Evolutionary conservation across 2,888 invertebrate species (phyloP).

Genomic region (Drosophila gaucha): DNA sequence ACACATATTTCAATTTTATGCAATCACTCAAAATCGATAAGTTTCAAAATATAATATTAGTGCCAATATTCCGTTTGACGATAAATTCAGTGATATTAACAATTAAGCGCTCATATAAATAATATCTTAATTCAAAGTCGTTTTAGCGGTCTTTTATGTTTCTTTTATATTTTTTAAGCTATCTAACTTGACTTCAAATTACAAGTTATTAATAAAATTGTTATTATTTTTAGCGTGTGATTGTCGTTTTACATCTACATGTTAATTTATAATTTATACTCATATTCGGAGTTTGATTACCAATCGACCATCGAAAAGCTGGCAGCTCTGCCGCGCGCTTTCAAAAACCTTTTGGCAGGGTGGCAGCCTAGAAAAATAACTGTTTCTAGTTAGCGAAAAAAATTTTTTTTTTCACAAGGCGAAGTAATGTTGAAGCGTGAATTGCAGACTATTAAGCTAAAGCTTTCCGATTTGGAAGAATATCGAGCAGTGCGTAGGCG

Average conservation of each 20-base stretch:
- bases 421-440: conserved; percentile 58
- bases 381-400: conserved; percentile 24
- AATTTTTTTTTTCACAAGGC: conserved; percentile 1
- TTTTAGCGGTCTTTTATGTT: too few species aligned
- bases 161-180: too few species aligned
- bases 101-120: too few species aligned
- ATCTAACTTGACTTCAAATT: too few species aligned
- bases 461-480: conserved; percentile 55
- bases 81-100: too few species aligned
- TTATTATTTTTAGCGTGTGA: background rate
- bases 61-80: too few species aligned
- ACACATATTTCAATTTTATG: background rate
- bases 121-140: too few species aligned
- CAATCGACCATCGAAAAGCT: conserved; percentile 17
- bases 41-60: too few species aligned
- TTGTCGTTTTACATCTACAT: background rate
- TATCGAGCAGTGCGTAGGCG: conserved; percentile 51
- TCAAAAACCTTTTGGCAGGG: conserved; percentile 21
- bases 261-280: background rate
- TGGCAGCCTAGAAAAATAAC: conserved; percentile 52
- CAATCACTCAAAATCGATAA: background rate
- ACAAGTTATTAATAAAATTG: too few species aligned
- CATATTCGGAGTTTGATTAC: background rate
- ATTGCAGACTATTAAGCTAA: conserved; percentile 54
- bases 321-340: conserved; percentile 52